Base-by-base conservation (phyloP, 2,888 invertebrate species). In the Agrochola macilenta region DNA sequence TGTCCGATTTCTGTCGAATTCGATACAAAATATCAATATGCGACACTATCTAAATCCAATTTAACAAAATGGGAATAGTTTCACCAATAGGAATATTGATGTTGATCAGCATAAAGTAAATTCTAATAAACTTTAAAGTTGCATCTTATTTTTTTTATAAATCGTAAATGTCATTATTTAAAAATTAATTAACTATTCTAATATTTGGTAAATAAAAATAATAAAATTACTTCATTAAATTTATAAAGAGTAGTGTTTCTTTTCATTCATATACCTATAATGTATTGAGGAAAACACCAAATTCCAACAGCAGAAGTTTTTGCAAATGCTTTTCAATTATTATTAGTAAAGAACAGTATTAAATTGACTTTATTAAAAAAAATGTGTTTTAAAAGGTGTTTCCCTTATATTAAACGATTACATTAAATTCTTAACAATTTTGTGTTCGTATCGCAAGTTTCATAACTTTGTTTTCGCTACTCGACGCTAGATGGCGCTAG, bases 401-500 rank as follows among this genome's bases (percentile, higher is more conserved):
- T 3, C 17, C 11, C 1, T 23, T 11, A 23, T 23, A 46, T 7
- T 11, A 1, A 65, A 35, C 0, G 23, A 30, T 43, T 26, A 23
- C 5, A 23, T 5, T 11, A 0, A 30, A 12, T 11, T 52, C 17
- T 8, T 30, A 23, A 17, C 5, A 14, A 8, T 49, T 54, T 49
- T 39, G 5, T 11, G 3, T 20, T 43, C 12, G 30, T 23, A 7
- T 30, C 5, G 12, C 39, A 64, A 70, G 60, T 75, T 64, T 39
- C 5, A 2, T 5, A 49, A 65, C 52, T 71, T 69, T 81, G 72
- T 54, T 85, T 64, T 74, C 11, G 93, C 96, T 96, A 96, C 95
- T 95, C 95, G 88, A 74, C 88, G 85, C 89, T 63, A 96, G 96
- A 95, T 96, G 96, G 93, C 96, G 94, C 85, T 91, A 90, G 84